Evolutionary conservation across 2,113 vertebrate species (phyloP).

Genomic region (Grammomys surdaster): DNA sequence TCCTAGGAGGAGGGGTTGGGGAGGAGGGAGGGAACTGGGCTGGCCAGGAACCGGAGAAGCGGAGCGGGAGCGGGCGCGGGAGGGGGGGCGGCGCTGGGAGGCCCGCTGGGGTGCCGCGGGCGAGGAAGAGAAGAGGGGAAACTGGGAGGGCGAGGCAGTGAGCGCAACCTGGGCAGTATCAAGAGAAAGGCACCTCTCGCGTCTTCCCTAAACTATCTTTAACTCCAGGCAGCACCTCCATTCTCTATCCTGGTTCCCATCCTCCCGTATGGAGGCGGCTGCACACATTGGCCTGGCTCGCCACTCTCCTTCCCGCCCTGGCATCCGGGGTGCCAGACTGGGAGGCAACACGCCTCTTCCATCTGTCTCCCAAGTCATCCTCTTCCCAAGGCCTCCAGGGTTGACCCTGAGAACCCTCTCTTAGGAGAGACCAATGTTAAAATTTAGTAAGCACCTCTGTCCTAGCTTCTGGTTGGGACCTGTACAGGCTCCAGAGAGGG

Average conservation of each 20-base stretch:
- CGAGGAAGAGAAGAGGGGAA: not conserved
- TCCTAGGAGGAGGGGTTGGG: not conserved
- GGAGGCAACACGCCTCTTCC: not conserved
- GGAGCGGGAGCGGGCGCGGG: not conserved
- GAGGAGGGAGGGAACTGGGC: not conserved
- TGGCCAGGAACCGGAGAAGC: not conserved
- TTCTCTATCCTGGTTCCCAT: not conserved
- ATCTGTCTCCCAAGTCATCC: not conserved
- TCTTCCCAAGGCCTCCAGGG: not conserved
- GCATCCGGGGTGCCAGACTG: constrained; percentile 12
- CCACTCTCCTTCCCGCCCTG: constrained; percentile 22
- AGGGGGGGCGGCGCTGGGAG: not conserved
- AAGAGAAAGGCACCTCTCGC: not conserved
- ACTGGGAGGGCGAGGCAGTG: not conserved
- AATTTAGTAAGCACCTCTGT: not conserved
- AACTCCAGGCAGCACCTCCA: not conserved
- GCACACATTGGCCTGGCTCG: constrained; percentile 25
- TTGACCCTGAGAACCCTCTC: not conserved
- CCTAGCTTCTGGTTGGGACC: not conserved
- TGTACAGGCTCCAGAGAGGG: not conserved
- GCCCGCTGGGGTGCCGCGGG: not conserved
- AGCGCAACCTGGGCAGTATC: not conserved
- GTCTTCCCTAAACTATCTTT: not conserved
- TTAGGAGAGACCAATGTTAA: not conserved
- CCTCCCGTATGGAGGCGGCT: not conserved